Evolutionary conservation across 2,888 invertebrate species (phyloP), one percentile per base, ranked within the genome.

Genomic region (Microplitis deprimator): DNA sequence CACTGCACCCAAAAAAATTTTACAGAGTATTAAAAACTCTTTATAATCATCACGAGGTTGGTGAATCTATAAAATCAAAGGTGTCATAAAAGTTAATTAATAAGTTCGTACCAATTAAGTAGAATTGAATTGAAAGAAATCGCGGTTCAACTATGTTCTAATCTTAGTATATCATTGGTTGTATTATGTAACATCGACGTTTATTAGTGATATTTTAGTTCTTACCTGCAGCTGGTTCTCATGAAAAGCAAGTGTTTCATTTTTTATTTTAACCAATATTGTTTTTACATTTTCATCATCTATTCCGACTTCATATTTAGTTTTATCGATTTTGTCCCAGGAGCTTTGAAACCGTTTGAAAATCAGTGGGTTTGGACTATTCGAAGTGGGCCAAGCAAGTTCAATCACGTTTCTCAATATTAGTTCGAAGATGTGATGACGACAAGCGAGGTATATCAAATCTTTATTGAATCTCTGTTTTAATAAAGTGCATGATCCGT

Each of bases 361-460:
- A 29, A 73, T 50, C 8, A 50, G 29, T 39, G 41, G 41, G 10
- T 73, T 65, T 41, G 59, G 67, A 13, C 73, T 50, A 17, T 7
- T 38, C 1, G 73, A 41, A 38, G 40, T 8, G n/a, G 16, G 40
- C 29, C 67, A 73, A 17, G 16, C 39, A 20, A 41, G 13, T 40
- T 73, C 68, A 29, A 50, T 10, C 1, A 67, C 73, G 10, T 16
- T 40, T 20, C 50, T 16, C 5, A 73, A 20, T 7, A 73, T 40
- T 38, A 73, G 29, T n/a, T 73, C 73, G 29, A 20, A 50, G 7
- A 73, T 64, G 50, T 73, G 50, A 20, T 73, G 73, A 8, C 73
- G 65, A 29, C 73, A 73, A 5, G 73, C 62, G 6, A 73, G 6
- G 62, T 16, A 20, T 16, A 67, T 16, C 40, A 73, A 6, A 7